These are phyloP conservation scores for Poeciliopsis turrubarensis DNA, from an alignment of 2,113 vertebrate genomes.

Conservation along the genomic window DNA sequence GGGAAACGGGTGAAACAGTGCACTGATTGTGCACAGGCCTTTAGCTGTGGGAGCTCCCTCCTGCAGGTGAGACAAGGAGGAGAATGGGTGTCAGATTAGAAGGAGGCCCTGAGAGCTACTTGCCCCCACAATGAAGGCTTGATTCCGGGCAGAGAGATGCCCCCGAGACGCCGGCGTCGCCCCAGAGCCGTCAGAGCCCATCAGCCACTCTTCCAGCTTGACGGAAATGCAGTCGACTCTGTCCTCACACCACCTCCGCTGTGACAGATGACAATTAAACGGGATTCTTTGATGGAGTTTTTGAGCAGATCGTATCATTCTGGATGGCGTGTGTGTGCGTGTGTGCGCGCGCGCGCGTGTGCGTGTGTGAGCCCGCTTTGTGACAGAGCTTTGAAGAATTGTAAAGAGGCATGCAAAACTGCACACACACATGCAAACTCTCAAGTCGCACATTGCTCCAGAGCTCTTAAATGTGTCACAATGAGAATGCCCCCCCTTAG, in stretches of 20 bases:
- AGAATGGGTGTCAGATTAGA: slow-evolving; percentile 78
- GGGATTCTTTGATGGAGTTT: slow-evolving; percentile 72
- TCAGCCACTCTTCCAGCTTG: slow-evolving; percentile 52
- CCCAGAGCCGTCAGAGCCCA: slow-evolving; percentile 67
- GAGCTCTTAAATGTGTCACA: slow-evolving; percentile 74
- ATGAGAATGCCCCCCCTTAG: slow-evolving; percentile 69
- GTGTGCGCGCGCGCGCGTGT: too few relatives aligned
- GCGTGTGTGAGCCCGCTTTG: slow-evolving; percentile 40
- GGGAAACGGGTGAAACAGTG: slow-evolving; percentile 14
- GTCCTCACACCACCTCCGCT: slow-evolving; percentile 51
- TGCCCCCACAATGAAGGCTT: slow-evolving; percentile 74
- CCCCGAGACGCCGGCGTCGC: slow-evolving; percentile 60
- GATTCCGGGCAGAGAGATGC: slow-evolving; percentile 68
- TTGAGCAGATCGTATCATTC: slow-evolving; percentile 61
- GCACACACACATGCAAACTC: slow-evolving; percentile 31
- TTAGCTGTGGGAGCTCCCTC: slow-evolving; percentile 66
- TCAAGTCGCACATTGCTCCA: slow-evolving; percentile 48
- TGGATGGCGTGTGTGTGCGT: neutral
- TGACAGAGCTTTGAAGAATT: slow-evolving; percentile 73
- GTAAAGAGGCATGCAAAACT: slow-evolving; percentile 42
- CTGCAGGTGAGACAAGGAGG: slow-evolving; percentile 72
- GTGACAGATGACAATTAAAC: slow-evolving; percentile 75
- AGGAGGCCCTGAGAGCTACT: slow-evolving; percentile 67
- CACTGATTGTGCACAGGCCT: slow-evolving; percentile 55
- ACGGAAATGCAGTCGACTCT: slow-evolving; percentile 35